Base-by-base conservation (phyloP, 1,140 invertebrate species). In the Coenobita brevimanus region DNA sequence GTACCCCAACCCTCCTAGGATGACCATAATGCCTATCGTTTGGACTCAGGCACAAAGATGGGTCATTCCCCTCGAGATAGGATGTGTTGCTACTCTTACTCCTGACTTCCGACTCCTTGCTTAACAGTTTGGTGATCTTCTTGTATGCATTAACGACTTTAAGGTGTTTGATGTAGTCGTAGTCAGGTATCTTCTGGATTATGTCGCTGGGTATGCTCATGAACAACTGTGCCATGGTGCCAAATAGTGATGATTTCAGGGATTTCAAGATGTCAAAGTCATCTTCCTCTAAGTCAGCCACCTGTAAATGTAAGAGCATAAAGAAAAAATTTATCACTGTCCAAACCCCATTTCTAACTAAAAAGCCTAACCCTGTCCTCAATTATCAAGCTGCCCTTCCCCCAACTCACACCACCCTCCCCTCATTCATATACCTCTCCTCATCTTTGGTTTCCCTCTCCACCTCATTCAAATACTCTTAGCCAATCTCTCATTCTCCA, bases 121-220 rank as follows among this genome's bases (percentile, higher is more conserved):
- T 36, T n/a, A 71, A 73, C 10, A 79, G 54, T 38, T 80, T 80
- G 27, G 71, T 21, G 36, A 88, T 76, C 75, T 88, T 88, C 3
- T 50, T 82, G 36, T 41, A 82, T 15, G 86, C 86, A 88, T 75
- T 82, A 24, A 82, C n/a, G 21, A 82, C 73, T 46, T 88, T 88
- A n/a, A 75, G 24, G 27, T 88, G 86, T 24, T 88, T 38, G n/a
- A 73, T 62, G 24, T 38, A 41, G 43, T 88, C 64, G 54, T 88
- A 88, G 46, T 33, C 43, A n/a, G 78, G 50, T 1, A 88, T 41
- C 75, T 88, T 21, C 4, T 76, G 43, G 13, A 88, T 36, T 0
- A 43, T 27, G 30, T 82, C 79, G 41, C 50, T 17, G 30, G 86
- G 78, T 21, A 88, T 21, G n/a, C 30, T 81, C 17, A 57, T 60